Base-by-base conservation (phyloP, 1,140 invertebrate genomes). In the Cyclargus thomasi region DNA sequence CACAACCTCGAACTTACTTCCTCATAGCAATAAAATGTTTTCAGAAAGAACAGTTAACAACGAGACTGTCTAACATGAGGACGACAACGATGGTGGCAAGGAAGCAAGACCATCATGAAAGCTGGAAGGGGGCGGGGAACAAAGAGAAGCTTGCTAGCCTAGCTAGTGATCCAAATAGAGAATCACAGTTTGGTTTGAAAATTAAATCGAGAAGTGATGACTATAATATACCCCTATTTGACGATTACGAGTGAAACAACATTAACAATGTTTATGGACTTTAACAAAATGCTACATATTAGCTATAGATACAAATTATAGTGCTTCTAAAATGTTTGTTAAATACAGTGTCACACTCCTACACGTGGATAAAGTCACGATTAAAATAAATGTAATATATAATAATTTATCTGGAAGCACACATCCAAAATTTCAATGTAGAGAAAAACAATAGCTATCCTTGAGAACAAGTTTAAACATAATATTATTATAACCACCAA, bases 171-270 rank as follows among this genome's bases (percentile, higher is more conserved):
- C 74, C 80, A 11, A 16, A 47, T 47, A 47, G 39, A 39, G 76
- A 80, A 0, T 74, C 83, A 11, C 75, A 87, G 35, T 90, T 86
- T 66, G 87, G 85, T 18, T 67, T 86, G 1, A 90, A 90, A 70
- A 70, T 90, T 0, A 76, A 76, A 63, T 78, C 80, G 0, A 79
- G 81, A 64, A 87, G 77, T 67, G 85, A 87, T n/a, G 81, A 86
- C 63, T 83, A 81, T 8, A 47, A 47, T 53, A 77, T 82, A 72
- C 82, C 84, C 29, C 63, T 86, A 18, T 86, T 85, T 65, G 82
- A 86, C 35, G 83, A 86, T 5, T 84, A 86, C 68, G 82, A 85
- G 18, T 18, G 20, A 59, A 20, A 22, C 18, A 21, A 20, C 5
- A 20, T 20, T 59, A 59, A 21, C 21, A 18, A 20, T 21, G 6